phyloP scores from a whole-genome alignment of 2,113 vertebrate species.

The Myrmophylax atrothorax region DNA sequence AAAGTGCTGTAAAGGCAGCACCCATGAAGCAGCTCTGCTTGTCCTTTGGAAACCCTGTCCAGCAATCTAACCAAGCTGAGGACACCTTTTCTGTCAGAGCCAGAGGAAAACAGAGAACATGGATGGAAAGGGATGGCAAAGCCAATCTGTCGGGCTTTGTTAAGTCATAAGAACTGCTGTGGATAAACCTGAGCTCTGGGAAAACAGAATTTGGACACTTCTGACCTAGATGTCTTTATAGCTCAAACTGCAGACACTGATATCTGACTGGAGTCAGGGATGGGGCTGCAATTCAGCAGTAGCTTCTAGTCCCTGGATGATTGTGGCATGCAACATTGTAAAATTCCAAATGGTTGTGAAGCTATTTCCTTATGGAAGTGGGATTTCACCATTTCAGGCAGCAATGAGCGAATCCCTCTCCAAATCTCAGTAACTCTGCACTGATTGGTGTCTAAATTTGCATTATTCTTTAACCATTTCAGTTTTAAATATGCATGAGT shows the following conservation, averaged over 20 bases:
- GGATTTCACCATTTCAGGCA: neutral
- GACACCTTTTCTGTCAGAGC: neutral
- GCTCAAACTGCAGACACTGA: neutral
- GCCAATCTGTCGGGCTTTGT: neutral
- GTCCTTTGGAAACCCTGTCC: neutral
- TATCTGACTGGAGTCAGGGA: neutral
- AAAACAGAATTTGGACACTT: neutral
- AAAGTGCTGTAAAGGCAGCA: neutral
- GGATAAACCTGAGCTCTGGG: neutral
- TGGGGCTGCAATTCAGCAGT: neutral
- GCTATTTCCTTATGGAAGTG: neutral
- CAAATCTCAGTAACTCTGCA: neutral
- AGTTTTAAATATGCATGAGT: neutral
- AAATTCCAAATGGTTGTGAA: neutral
- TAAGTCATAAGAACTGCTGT: neutral
- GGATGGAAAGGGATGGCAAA: neutral
- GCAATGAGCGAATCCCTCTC: neutral
- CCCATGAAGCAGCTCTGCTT: neutral
- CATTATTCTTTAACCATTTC: neutral
- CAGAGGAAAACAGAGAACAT: neutral
- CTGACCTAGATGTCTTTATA: neutral
- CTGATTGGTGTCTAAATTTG: neutral
- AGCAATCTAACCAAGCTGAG: neutral
- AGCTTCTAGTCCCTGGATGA: neutral
- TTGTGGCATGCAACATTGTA: neutral